Base-by-base conservation (phyloP, 2,113 vertebrate genomes). In the Perognathus longimembris region DNA sequence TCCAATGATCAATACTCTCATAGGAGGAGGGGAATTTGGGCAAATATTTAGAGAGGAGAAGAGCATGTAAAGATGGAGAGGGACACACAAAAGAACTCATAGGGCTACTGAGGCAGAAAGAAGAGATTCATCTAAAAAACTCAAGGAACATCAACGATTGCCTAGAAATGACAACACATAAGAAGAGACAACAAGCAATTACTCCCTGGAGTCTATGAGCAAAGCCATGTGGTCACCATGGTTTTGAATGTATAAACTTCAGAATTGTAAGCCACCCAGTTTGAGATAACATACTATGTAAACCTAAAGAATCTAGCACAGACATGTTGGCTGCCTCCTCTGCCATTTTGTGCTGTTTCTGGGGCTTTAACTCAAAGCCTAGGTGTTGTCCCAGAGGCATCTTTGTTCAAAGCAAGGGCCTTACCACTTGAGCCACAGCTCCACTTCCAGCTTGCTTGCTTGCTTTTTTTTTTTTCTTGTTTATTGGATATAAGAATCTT, bases 241-340 rank as follows among this genome's bases (percentile, higher is more conserved):
- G 40, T 15, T 80, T 80, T 59, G 69, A 30, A 84, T 18, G 30
- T 85, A 1, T 15, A 10, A 22, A 1, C 28, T 64, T 36, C 22
- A 36, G 9, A 32, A 50, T 3, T 26, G 0, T 4, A 34, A 45
- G 28, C 24, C 17, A 64, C 9, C 4, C 1, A 1, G 5, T 7
- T 76, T 80, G 24, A 20, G 12, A 4, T 64, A 14, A 24, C 18
- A 69, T 36, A 5, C 34, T 18, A 50, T 1, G 18, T 9, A 3
- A 54, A 21, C 17, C 50, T 28, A 30, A 20, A 7, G 5, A 66
- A 40, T 69, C 1, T 12, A 38, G 24, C 3, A 10, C 7, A 38
- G 18, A 34, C 64, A 66, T 30, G 12, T 6, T 26, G 36, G 24
- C 12, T 54, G 50, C 50, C 15, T 54, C 50, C 45, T 63, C 1